These are phyloP conservation scores for Tetramorium bicarinatum DNA, from an alignment of 2,888 invertebrate genomes.

Conservation along the genomic window DNA sequence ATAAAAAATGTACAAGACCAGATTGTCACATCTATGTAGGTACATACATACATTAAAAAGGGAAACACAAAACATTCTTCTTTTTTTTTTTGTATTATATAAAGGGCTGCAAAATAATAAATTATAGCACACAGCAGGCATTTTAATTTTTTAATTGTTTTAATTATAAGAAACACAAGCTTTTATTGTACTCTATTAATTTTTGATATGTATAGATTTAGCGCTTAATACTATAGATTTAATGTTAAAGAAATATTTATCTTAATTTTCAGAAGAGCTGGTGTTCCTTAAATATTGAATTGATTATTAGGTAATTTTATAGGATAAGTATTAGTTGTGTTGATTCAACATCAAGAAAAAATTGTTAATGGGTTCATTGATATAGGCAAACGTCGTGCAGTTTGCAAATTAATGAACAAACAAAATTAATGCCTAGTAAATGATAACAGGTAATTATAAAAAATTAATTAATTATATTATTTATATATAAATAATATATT, in stretches of 20 bases:
- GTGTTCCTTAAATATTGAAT: constrained; percentile 23
- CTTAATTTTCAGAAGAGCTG: not conserved
- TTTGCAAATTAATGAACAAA: constrained; percentile 5
- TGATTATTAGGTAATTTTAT: not conserved
- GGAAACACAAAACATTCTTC: constrained; percentile 18
- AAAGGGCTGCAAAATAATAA: constrained; percentile 19
- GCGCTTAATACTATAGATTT: not conserved
- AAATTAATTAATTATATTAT: not conserved
- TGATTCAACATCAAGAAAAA: constrained; percentile 10
- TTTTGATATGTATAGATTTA: not conserved
- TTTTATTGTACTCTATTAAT: not conserved
- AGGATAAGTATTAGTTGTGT: not conserved
- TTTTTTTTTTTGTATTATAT: not conserved
- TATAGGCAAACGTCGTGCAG: constrained; percentile 34
- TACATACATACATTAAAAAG: constrained; percentile 30
- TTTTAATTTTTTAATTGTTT: not conserved
- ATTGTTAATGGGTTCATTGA: constrained; percentile 1
- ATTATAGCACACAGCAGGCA: not conserved
- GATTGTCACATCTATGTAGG: not conserved
- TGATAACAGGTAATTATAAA: constrained; percentile 5
- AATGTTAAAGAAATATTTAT: not conserved
- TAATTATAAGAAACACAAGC: constrained; percentile 11
- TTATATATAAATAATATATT: not conserved
- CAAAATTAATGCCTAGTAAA: not conserved
- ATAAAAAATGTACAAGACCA: not conserved